These are phyloP conservation scores for Oryzias woworae DNA, from an alignment of 2,113 vertebrate genomes.

Conservation along the genomic window DNA sequence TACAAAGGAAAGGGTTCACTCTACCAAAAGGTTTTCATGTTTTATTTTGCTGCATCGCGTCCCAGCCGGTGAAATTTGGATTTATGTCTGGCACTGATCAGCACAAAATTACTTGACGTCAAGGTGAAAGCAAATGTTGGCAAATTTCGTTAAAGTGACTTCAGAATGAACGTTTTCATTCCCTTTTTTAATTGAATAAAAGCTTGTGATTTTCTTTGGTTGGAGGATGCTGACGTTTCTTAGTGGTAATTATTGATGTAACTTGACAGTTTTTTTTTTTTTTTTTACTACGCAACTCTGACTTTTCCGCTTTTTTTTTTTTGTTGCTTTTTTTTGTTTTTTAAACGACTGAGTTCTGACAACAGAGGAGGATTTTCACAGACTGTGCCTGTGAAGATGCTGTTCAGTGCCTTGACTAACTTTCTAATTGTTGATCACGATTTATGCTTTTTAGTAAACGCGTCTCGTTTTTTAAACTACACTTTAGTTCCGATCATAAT, in stretches of 20 bases:
- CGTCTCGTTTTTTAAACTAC: background rate
- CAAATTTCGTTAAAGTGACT: background rate
- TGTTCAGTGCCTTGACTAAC: conserved; percentile 52
- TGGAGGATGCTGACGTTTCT: too few species aligned
- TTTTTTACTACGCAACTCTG: too few species aligned
- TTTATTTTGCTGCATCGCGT: conserved; percentile 17
- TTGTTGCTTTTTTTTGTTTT: background rate
- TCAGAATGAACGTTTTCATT: background rate
- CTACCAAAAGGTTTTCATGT: conserved; percentile 9
- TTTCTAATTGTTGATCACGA: background rate
- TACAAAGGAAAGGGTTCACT: conserved; percentile 24
- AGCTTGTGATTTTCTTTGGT: background rate
- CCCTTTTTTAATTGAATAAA: background rate
- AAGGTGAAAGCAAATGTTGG: conserved; percentile 11
- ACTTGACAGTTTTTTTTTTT: too few species aligned
- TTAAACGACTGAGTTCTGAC: background rate
- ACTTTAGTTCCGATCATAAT: background rate
- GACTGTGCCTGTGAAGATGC: conserved; percentile 24
- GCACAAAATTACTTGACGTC: background rate
- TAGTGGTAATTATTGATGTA: too few species aligned
- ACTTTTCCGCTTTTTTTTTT: background rate
- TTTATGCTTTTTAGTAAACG: conserved; percentile 1
- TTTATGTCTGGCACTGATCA: conserved; percentile 13
- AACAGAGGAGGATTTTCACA: conserved; percentile 1
- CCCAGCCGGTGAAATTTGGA: conserved; percentile 21